Evolutionary conservation across 2,113 vertebrate species (phyloP).

Genomic region (Rhabdornis inornatus): DNA sequence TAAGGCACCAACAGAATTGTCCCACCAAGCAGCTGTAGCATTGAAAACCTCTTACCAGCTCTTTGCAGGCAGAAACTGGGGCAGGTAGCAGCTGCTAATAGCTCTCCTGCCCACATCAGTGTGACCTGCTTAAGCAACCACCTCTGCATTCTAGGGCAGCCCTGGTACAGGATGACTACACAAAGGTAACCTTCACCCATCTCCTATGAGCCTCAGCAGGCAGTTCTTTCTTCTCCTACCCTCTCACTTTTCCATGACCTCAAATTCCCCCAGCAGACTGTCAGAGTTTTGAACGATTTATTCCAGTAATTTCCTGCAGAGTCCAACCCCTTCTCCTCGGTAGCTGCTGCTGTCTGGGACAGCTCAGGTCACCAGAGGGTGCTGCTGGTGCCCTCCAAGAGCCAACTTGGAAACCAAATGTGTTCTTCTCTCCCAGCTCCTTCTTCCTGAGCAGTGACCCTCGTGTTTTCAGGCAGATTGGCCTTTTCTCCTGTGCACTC

Average conservation of each 20-base stretch:
- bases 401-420: background rate
- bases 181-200: background rate
- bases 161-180: background rate
- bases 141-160: background rate
- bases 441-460: background rate
- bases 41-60: background rate
- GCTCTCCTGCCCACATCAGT: background rate
- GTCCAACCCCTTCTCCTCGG: background rate
- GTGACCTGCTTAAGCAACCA: background rate
- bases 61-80: background rate
- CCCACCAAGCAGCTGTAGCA: background rate
- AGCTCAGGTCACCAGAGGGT: slow-evolving; percentile 37
- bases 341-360: background rate
- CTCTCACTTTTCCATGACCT: background rate
- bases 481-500: background rate
- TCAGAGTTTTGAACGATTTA: background rate
- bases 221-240: background rate
- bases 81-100: background rate
- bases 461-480: background rate
- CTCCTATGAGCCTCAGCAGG: fast-evolving
- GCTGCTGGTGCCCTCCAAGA: slow-evolving; percentile 18
- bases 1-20: background rate
- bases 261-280: background rate
- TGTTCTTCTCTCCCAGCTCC: background rate
- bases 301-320: background rate